These are phyloP conservation scores for Drosophila neonasuta DNA, from an alignment of 2,888 invertebrate genomes.

Conservation along the genomic window DNA sequence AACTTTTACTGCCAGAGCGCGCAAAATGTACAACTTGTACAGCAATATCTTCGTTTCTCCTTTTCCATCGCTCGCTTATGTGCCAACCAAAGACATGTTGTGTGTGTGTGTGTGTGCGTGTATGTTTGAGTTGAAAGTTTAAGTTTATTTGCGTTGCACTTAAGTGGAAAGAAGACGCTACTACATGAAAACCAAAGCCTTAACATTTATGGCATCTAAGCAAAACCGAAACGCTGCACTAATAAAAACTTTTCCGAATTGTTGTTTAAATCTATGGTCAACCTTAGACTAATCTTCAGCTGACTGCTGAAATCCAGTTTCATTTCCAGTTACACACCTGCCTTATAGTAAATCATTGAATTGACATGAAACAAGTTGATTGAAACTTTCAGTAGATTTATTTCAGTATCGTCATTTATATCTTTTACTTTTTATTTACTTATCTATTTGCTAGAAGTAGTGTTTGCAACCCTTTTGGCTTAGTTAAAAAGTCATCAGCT, in stretches of 20 bases:
- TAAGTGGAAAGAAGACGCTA: constrained; percentile 48
- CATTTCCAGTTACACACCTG: constrained; percentile 9
- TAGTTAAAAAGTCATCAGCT: constrained; percentile 40
- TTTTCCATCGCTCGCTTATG: background rate
- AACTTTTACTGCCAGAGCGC: constrained; percentile 70
- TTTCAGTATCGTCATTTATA: background rate
- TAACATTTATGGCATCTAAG: constrained; percentile 61
- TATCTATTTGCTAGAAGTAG: constrained; percentile 5
- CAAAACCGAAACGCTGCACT: constrained; percentile 66
- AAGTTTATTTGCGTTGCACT: constrained; percentile 73
- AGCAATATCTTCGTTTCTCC: constrained; percentile 60
- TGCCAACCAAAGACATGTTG: constrained; percentile 7
- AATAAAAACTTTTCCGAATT: constrained; percentile 67
- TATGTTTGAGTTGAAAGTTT: constrained; percentile 35
- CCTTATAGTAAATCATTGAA: constrained; percentile 3
- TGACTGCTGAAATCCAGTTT: constrained; percentile 11
- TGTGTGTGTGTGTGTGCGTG: constrained; percentile 13
- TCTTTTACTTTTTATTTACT: background rate
- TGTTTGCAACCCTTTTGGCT: constrained; percentile 31
- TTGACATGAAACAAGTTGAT: constrained; percentile 5
- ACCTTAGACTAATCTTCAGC: constrained; percentile 60
- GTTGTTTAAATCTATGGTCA: constrained; percentile 51
- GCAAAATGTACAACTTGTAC: constrained; percentile 65
- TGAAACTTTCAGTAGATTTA: background rate
- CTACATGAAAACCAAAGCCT: constrained; percentile 30